Evolutionary conservation across 2,888 invertebrate species (phyloP).

Genomic region (Orthosia incerta): DNA sequence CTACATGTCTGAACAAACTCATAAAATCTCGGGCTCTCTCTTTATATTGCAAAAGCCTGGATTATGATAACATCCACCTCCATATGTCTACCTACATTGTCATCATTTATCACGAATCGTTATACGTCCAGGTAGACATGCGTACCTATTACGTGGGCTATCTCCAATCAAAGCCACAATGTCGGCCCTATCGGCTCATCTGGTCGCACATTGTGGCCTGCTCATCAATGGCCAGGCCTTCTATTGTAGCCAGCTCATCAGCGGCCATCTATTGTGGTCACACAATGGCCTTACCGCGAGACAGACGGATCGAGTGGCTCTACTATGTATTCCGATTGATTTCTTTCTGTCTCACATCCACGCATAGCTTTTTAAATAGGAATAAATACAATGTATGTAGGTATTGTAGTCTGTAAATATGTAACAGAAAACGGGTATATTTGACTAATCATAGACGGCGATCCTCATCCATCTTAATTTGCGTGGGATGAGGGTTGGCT

Average conservation of each 20-base stretch:
- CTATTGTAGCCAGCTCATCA: slow-evolving; percentile 41
- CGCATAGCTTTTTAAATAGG: neutral
- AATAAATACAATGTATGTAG: neutral
- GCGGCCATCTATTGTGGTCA: slow-evolving; percentile 29
- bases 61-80: neutral
- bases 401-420: neutral
- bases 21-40: too few relatives aligned
- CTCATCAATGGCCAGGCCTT: neutral
- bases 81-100: neutral
- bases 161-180: slow-evolving; percentile 45
- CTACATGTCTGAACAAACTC: too few relatives aligned
- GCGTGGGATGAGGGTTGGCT: neutral
- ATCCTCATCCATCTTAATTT: slow-evolving; percentile 27
- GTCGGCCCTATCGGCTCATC: slow-evolving; percentile 31
- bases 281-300: slow-evolving; percentile 15
- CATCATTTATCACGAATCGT: neutral
- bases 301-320: neutral
- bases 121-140: neutral
- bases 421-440: neutral
- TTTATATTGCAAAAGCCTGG: neutral
- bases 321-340: slow-evolving; percentile 6
- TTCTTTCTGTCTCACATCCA: neutral
- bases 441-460: slow-evolving; percentile 1
- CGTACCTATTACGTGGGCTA: slow-evolving; percentile 20
- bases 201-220: slow-evolving; percentile 11